Evolutionary conservation across 37 sponge, comb jelly and placozoan genomes (phyloP), one percentile per base, ranked within the genome.

Genomic region (Chondrilla cf. caribensis): DNA sequence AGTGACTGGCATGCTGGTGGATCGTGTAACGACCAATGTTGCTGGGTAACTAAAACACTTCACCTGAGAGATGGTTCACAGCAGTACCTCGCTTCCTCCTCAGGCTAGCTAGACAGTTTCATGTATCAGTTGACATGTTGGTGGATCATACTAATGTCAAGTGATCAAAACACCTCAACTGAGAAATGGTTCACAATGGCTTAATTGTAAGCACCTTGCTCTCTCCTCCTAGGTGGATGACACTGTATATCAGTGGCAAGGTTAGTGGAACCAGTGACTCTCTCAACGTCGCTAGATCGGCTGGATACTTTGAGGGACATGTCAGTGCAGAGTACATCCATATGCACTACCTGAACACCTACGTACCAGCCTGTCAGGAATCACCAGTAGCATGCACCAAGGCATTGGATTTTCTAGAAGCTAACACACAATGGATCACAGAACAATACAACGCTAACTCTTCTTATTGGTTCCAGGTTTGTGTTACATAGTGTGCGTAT

Each of bases 291-390:
- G 94, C 94, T 35, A 84, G 87, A 57, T 79, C 84, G 8, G 96
- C 96, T 59, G 99, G 99, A 8, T 75, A 70, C 73, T 54, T 89
- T 59, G 99, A 98, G 71, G 96, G 89, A 24, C 68, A 66, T 60
- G 80, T 89, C 29, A 96, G 95, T 21, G 95, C 87, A 19, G 58
- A 84, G 29, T 82, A 86, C 58, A 98, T 98, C 33, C 60, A 58
- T 37, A 84, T 84, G 82, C 80, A 84, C 7, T 96, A 82, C 79
- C 79, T 82, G 78, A 96, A 96, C 77, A 91, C 88, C 1, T 67
- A 87, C 73, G 84, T 29, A 0, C 73, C n/a, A 29, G 86, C 83
- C 54, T 96, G 97, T 68, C 42, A 58, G 15, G 37, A 81, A 14
- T 28, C 39, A 1, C 67, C 89, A 0, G 44, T n/a, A 18, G 75